Evolutionary conservation across 2,888 invertebrate species (phyloP), one percentile per base, ranked within the genome.

Genomic region (Tineola bisselliella): DNA sequence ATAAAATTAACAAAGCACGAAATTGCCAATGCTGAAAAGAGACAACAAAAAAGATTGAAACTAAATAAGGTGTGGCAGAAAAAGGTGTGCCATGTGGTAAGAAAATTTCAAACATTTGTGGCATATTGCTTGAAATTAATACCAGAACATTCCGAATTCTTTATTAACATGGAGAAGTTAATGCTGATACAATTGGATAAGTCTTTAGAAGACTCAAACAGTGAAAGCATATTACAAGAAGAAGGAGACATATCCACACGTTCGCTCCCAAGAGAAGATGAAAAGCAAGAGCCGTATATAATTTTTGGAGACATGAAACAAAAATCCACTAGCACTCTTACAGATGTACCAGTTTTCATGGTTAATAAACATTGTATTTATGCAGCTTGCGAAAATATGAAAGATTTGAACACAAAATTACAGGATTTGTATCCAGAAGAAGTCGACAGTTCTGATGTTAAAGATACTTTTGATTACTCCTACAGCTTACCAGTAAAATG

Each of bases 121-220:
- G 67, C 70, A n/a, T 82, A 77, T 64, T 79, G 78, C 62, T 64
- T 87, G n/a, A 73, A 76, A 19, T 66, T 68, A 15, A 62, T 84
- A 57, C 87, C 87, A 1, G 79, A 83, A 13, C 74, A 84, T 59
- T 81, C 81, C 0, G 84, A 84, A 1, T 86, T 84, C 67, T 84
- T 87, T 64, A 71, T 81, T 44, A 79, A 86, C 57, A 75, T 84
- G 72, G 86, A 87, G 64, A 82, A 80, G 63, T 65, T 86, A 48
- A 77, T 87, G 81, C 65, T 86, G 64, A 61, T 84, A 61, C 87
- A 87, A 64, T 60, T 87, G 11, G 74, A 73, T 61, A 73, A 79
- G 62, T 69, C 70, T 1, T 61, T 77, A n/a, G 75, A 78, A 12
- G 67, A 77, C 43, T 80, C 83, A 0, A 66, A 64, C 2, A 70